Evolutionary conservation across 1,140 invertebrate species (phyloP), one percentile per base, ranked within the genome.

Genomic region (Spodoptera litura): DNA sequence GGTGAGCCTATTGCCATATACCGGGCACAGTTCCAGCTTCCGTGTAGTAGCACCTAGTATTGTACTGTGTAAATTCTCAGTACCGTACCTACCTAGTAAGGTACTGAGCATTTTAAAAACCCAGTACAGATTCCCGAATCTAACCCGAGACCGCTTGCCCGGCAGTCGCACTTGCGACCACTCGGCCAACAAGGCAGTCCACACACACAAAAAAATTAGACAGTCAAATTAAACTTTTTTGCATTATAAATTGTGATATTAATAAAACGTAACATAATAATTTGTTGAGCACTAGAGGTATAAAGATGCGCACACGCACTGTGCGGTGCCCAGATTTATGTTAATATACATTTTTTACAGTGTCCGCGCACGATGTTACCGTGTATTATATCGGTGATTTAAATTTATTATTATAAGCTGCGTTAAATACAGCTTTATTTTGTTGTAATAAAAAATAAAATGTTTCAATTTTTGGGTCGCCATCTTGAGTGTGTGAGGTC

Each of bases 241-340:
- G 8, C 20, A 8, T 25, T 27, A 20, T 27, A 58, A 58, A 27
- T 12, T 27, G 27, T 58, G 9, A 44, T 31, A 31, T 31, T 31
- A 31, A 0, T 31, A 31, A 31, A 31, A 31, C 4, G 31, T 31
- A 31, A 31, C 13, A 15, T 15, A 62, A 62, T 20, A 78, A 81
- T 78, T 78, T 78, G 76, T 81, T 56, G 68, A 72, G 25, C 71
- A 64, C 53, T 52, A n/a, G n/a, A n/a, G n/a, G n/a, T n/a, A 51
- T 44, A 31, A 25, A n/a, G 35, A 15, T 31, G 12, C n/a, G 8
- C 44, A 15, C 31, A 20, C 20, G 20, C 20, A 44, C 58, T 74
- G 61, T 75, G 53, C 55, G 71, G 71, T 59, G 35, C 38, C 38
- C 0, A 56, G 64, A 78, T 78, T 81, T 75, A 74, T 74, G 38